These are phyloP conservation scores for Pyxicephalus adspersus DNA, from an alignment of 2,113 vertebrate genomes.

Conservation along the genomic window DNA sequence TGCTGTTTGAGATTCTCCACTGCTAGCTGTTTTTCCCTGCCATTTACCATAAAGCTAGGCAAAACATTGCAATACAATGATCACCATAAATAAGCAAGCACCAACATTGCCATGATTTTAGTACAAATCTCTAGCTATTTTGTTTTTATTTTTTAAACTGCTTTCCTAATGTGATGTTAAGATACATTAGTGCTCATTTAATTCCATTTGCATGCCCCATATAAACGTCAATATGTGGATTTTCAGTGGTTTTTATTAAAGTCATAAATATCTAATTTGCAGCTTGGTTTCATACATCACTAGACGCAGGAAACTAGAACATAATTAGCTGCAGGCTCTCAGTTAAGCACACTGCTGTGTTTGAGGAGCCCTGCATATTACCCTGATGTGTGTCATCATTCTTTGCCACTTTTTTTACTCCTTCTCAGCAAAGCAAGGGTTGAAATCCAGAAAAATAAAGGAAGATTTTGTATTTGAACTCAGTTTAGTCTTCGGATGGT, in stretches of 20 bases:
- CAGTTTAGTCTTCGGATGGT: no score
- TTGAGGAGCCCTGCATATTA: conserved; percentile 46
- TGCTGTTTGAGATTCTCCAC: no score
- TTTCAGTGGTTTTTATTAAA: conserved; percentile 55
- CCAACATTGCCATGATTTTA: conserved; percentile 9
- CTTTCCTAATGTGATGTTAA: conserved; percentile 36
- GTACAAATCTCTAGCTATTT: not conserved
- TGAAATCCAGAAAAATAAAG: not conserved
- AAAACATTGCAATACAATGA: not conserved
- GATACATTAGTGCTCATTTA: conserved; percentile 49
- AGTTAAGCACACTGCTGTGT: conserved; percentile 39
- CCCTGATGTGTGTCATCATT: conserved; percentile 27
- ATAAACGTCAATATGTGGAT: conserved; percentile 54
- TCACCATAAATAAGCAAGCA: conserved; percentile 20
- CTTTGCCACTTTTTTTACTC: not conserved
- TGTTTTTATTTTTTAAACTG: conserved; percentile 22
- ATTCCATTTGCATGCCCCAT: conserved; percentile 52
- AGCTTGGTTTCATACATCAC: conserved; percentile 41
- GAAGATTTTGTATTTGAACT: no score
- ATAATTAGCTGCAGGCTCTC: conserved; percentile 51
- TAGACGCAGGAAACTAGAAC: conserved; percentile 42
- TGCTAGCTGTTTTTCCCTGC: no score
- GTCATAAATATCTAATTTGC: conserved; percentile 54
- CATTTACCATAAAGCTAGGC: not conserved
- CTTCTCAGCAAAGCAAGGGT: not conserved